phyloP scores from a whole-genome alignment of 2,797 vertebrate genomes.

The Crocidura indochinensis region DNA sequence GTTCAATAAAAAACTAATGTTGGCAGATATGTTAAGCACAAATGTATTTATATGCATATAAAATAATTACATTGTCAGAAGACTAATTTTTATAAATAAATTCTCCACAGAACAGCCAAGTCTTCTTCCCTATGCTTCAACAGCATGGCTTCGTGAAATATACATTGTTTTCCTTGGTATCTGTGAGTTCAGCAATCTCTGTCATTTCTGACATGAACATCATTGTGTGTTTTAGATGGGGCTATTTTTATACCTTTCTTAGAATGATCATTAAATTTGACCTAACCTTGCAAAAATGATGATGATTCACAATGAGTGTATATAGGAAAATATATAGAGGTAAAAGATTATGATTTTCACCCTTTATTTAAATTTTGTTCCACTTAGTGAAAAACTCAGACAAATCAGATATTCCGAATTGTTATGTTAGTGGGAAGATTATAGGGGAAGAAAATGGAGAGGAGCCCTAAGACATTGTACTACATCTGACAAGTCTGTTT shows the following conservation, averaged over 20 bases:
- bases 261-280: not conserved
- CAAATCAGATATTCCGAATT: not conserved
- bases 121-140: not conserved
- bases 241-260: not conserved
- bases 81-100: constrained; percentile 13
- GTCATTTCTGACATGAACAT: not conserved
- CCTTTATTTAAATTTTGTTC: constrained; percentile 32
- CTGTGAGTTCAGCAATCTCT: not conserved
- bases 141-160: not conserved
- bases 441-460: not conserved
- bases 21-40: not conserved
- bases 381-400: not conserved
- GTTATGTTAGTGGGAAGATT: constrained; percentile 21
- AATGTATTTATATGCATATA: not conserved
- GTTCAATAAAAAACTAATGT: not conserved
- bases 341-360: constrained; percentile 42
- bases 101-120: constrained; percentile 12
- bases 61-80: constrained; percentile 15
- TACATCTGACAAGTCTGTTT: not conserved
- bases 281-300: not conserved
- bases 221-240: not conserved
- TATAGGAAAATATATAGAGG: not conserved
- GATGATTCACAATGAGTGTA: not conserved
- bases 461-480: not conserved
- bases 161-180: not conserved